Evolutionary conservation across 2,113 vertebrate species (phyloP).

Genomic region (Coptodon rendalli): DNA sequence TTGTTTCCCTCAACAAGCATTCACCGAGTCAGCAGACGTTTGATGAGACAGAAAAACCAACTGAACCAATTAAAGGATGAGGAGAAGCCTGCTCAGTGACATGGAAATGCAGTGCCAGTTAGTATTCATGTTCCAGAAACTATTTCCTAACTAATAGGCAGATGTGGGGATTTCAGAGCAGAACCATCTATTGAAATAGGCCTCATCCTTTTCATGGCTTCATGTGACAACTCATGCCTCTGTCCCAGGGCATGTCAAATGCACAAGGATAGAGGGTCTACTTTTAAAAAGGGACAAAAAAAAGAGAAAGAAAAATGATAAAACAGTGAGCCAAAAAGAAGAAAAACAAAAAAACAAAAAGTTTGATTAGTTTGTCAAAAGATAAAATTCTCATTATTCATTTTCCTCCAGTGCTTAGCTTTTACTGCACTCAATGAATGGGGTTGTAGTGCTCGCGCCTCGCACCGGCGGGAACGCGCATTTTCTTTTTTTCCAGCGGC

Average conservation of each 20-base stretch:
- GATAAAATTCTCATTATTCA: neutral
- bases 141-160: conserved; percentile 36
- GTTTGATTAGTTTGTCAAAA: neutral
- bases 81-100: conserved; percentile 25
- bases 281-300: neutral
- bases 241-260: neutral
- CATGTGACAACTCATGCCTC: conserved; percentile 39
- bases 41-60: neutral
- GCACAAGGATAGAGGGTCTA: neutral
- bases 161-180: conserved; percentile 11
- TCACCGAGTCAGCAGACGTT: neutral
- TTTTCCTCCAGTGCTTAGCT: neutral
- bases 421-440: conserved; percentile 37
- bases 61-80: conserved; percentile 19
- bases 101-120: conserved; percentile 44
- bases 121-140: neutral
- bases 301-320: neutral
- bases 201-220: conserved; percentile 35
- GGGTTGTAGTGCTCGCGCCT: conserved; percentile 28
- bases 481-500: conserved; percentile 29
- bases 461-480: conserved; percentile 29
- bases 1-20: neutral
- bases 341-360: fast-evolving
- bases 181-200: conserved; percentile 26
- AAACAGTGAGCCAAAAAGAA: neutral